Conservation (phyloP, 2,113 vertebrate species). For the Elachura formosa region DNA sequence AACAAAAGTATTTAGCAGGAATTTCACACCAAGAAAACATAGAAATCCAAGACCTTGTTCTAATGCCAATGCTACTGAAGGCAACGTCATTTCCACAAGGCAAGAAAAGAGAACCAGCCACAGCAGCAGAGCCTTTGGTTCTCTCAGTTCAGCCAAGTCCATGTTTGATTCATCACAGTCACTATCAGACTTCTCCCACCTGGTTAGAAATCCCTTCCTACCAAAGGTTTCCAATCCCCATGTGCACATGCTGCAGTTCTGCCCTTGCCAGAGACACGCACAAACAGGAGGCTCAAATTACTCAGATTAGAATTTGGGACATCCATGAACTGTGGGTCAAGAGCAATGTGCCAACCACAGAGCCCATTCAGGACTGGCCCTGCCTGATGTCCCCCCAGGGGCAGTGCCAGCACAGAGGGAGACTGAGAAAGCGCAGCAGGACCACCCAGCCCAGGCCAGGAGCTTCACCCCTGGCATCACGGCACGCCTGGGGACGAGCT, state of each 20-base stretch:
- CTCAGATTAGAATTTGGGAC: not conserved
- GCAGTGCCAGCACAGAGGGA: not conserved
- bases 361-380: rapidly evolving
- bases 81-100: not conserved
- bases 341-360: not conserved
- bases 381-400: not conserved
- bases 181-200: not conserved
- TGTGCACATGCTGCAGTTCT: rapidly evolving
- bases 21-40: not conserved
- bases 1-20: not conserved
- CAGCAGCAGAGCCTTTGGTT: not conserved
- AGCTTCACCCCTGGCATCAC: not conserved
- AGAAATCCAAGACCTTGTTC: not conserved
- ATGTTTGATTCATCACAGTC: not conserved
- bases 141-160: not conserved
- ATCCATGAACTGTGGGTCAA: no score
- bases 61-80: rapidly evolving
- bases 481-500: rapidly evolving
- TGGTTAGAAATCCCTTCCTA: not conserved
- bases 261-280: rapidly evolving
- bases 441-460: not conserved
- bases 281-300: not conserved
- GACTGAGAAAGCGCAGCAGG: not conserved
- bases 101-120: not conserved
- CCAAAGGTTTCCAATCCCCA: not conserved